Base-by-base conservation (phyloP, 2,797 vertebrate species). In the Enteromius afrohamiltoni region DNA sequence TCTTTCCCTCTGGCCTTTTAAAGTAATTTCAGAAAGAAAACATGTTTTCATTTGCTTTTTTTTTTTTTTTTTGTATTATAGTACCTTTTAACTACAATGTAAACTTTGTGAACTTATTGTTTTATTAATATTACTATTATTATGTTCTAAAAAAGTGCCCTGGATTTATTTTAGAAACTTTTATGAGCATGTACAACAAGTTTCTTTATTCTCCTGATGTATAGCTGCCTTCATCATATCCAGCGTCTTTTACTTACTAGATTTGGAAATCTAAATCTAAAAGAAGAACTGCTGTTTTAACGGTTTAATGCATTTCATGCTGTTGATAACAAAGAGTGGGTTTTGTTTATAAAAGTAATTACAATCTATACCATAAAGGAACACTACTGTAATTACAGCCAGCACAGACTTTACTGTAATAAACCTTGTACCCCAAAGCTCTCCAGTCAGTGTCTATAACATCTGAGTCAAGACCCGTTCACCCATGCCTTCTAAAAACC, bases 371-470 rank as follows among this genome's bases (percentile, higher is more conserved):
- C 16, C 16, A 51, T 17, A 51, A 51, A 6, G 5, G 17, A 5
- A 5, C 49, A 51, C 16, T 51, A 31, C 2, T 31, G 2, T 2
- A 51, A 51, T 51, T 37, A 37, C 6, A 51, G 49, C 49, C 49
- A 51, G 49, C 5, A 4, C 49, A 51, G 49, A 51, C 16, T 51
- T 11, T 74, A 53, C 23, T 19, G 47, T 68, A 17, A 51, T 31
- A 51, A 79, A 49, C 29, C 11, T 47, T 51, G 47, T 64, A 78
- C 3, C 17, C 26, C 19, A 65, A 53, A 53, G 29, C 77, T 65
- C 47, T 79, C 45, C 21, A 53, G 47, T 68, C 47, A 21, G 47
- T 79, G 77, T 26, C 14, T 79, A 29, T 55, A 29, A 42, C 64
- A 79, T 26, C 6, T 68, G 64, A 78, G 26, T 65, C 42, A 34